These are phyloP conservation scores for cattle (Bos taurus) DNA, from an alignment of 2,113 vertebrate genomes.

Conservation along the genomic window ARS-UCD2.0 NC_037328.1:76393001-76393500, in stretches of 20 bases:
- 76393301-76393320: neutral
- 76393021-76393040: neutral
- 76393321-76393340: neutral
- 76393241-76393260: neutral
- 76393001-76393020: neutral
- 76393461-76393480: neutral
- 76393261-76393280: neutral
- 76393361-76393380: neutral
- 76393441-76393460: neutral
- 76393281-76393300: neutral
- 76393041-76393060: neutral
- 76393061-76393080: neutral
- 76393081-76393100: neutral
- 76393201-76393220: neutral
- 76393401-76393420: neutral
- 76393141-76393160: neutral
- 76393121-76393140: neutral
- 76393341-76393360: neutral
- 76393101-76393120: neutral
- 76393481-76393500: neutral
- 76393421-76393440: neutral
- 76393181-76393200: neutral
- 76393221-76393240: neutral
- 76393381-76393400: neutral
- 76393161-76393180: neutral